Percentiles rank a stretch among this genome's conserved stretches.
These are phyloP conservation scores for Alosa sapidissima DNA, from an alignment of 2,797 vertebrate genomes.

Conservation along the genomic window DNA sequence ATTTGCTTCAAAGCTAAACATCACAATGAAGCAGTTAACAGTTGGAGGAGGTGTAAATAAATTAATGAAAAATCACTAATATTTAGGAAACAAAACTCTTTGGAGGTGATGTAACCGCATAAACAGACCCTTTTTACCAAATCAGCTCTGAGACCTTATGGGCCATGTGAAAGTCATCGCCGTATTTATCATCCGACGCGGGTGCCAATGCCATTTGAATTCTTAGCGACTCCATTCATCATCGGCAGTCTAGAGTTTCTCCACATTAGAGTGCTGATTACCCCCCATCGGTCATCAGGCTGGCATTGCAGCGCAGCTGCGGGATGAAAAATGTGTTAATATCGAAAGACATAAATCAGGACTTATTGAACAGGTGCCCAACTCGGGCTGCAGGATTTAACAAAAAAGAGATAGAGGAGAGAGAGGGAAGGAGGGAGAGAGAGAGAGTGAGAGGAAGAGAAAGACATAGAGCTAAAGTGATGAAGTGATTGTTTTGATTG, in stretches of 20 bases:
- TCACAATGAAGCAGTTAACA: not conserved
- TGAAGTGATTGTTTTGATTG: not conserved
- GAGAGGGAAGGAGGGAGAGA: conserved; percentile 18
- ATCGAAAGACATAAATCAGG: conserved; percentile 59
- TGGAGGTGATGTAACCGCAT: not conserved
- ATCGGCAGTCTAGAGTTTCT: conserved; percentile 50
- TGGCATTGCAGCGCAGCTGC: conserved; percentile 43
- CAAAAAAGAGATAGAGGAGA: conserved; percentile 32
- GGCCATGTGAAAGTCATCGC: conserved; percentile 47
- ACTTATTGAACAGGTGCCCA: conserved; percentile 49
- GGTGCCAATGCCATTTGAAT: conserved; percentile 49
- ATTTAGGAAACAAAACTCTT: not conserved
- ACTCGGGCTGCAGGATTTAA: conserved; percentile 40
- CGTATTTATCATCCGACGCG: conserved; percentile 47
- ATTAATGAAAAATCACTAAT: not conserved
- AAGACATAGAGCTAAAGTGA: not conserved
- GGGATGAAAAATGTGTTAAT: conserved; percentile 56
- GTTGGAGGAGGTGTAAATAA: not conserved
- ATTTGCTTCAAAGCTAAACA: not conserved
- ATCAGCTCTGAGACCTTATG: conserved; percentile 30
- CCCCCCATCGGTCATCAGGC: conserved; percentile 54
- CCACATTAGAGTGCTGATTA: conserved; percentile 57
- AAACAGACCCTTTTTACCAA: conserved; percentile 37
- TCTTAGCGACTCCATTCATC: conserved; percentile 54
- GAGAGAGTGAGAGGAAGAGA: conserved; percentile 22